These are phyloP conservation scores for Ellobius talpinus DNA, from an alignment of 2,113 vertebrate species.

Conservation along the genomic window DNA sequence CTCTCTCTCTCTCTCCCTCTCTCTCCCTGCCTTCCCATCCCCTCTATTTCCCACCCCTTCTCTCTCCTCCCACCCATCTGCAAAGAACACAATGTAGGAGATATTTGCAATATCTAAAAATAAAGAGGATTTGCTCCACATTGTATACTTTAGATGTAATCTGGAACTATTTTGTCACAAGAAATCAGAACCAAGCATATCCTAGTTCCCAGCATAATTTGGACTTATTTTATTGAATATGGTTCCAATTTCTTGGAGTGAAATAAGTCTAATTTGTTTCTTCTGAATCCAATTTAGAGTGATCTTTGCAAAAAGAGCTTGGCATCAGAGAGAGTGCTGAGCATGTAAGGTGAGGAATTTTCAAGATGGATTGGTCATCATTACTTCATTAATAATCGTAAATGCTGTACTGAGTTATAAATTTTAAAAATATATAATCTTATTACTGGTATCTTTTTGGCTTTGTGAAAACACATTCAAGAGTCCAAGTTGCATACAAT, in stretches of 20 bases:
- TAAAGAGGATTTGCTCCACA: constrained; percentile 63
- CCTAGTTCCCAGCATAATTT: constrained; percentile 78
- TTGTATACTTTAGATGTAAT: constrained; percentile 65
- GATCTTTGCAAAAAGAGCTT: constrained; percentile 69
- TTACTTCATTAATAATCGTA: neutral
- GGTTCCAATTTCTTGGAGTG: constrained; percentile 75
- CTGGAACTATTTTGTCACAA: constrained; percentile 81
- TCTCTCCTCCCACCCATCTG: neutral
- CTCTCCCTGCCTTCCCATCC: neutral
- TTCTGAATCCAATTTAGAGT: constrained; percentile 65
- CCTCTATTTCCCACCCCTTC: neutral
- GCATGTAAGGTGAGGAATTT: neutral
- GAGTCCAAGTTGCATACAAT: neutral
- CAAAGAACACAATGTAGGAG: constrained; percentile 31
- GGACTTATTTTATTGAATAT: constrained; percentile 75
- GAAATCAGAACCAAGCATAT: constrained; percentile 78
- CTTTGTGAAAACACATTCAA: constrained; percentile 25
- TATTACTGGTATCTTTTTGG: constrained; percentile 32
- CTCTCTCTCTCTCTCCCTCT: neutral
- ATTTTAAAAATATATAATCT: neutral
- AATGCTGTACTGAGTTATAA: neutral
- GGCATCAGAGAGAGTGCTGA: constrained; percentile 13
- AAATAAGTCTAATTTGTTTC: constrained; percentile 78
- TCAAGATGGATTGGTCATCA: neutral
- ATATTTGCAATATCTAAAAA: constrained; percentile 71